Evolutionary conservation across 2,888 invertebrate species (phyloP).

Genomic region (Drosophila prolongata): DNA sequence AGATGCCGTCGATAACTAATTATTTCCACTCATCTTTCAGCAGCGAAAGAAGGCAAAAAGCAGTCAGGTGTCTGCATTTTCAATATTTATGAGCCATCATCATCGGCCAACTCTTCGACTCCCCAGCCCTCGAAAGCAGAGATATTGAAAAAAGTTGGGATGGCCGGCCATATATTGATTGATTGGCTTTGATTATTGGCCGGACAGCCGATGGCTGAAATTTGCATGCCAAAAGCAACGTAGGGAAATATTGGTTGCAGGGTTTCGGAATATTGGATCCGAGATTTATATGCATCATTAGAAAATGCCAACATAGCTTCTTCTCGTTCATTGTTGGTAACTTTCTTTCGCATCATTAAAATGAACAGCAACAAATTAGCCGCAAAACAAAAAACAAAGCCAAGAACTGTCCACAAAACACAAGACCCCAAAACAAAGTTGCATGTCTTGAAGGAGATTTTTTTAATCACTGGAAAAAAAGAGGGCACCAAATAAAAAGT

Average conservation of each 20-base stretch:
- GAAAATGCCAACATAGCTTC: slow-evolving; percentile 48
- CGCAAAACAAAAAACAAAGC: slow-evolving; percentile 43
- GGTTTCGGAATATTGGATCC: slow-evolving; percentile 26
- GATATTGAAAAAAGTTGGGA: not conserved
- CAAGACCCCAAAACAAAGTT: slow-evolving; percentile 30
- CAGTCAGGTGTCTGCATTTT: slow-evolving; percentile 55
- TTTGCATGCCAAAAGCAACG: slow-evolving; percentile 40
- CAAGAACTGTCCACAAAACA: slow-evolving; percentile 42
- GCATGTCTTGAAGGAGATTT: slow-evolving; percentile 33
- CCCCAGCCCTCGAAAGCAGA: slow-evolving; percentile 9
- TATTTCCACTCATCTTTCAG: slow-evolving; percentile 58
- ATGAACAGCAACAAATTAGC: slow-evolving; percentile 44
- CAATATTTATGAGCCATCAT: slow-evolving; percentile 56
- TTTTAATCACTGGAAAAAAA: slow-evolving; percentile 9
- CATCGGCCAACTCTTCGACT: slow-evolving; percentile 42
- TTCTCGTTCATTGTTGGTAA: slow-evolving; percentile 31
- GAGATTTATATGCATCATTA: slow-evolving; percentile 63
- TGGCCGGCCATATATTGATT: slow-evolving; percentile 27
- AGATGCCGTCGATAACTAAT: slow-evolving; percentile 58
- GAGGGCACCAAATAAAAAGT: too few relatives aligned
- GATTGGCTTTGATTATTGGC: slow-evolving; percentile 39
- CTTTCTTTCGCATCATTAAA: slow-evolving; percentile 80
- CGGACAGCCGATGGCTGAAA: slow-evolving; percentile 38
- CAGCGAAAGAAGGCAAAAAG: slow-evolving; percentile 20
- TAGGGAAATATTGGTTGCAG: slow-evolving; percentile 32